phyloP scores from a whole-genome alignment of 1,140 invertebrate species.

The Grapholita molesta region DNA sequence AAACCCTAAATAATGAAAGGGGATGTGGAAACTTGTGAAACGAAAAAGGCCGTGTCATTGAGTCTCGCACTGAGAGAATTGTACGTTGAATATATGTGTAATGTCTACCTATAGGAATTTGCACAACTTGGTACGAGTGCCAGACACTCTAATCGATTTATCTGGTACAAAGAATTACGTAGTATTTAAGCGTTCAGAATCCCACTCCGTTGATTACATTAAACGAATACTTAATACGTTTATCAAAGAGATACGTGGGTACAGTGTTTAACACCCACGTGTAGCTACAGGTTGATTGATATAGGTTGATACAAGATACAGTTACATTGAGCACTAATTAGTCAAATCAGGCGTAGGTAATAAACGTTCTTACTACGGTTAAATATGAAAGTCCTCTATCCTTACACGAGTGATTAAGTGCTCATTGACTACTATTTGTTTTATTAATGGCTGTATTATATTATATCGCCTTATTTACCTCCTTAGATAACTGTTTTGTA shows the following conservation, averaged over 20 bases:
- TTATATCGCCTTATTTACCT: too few species aligned
- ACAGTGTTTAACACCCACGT: background rate
- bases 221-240: slow-evolving; percentile 20
- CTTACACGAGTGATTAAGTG: too few species aligned
- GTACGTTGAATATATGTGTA: slow-evolving; percentile 32
- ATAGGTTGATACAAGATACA: too few species aligned
- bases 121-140: background rate
- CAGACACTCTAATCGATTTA: slow-evolving; percentile 52
- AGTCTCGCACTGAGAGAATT: slow-evolving; percentile 30
- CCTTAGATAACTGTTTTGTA: too few species aligned
- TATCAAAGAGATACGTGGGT: background rate
- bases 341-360: too few species aligned
- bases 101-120: too few species aligned
- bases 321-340: too few species aligned
- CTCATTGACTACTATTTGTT: too few species aligned
- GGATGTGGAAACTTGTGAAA: slow-evolving; percentile 36
- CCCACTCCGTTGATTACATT: slow-evolving; percentile 51
- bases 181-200: slow-evolving; percentile 27
- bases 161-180: slow-evolving; percentile 56
- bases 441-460: too few species aligned
- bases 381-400: too few species aligned
- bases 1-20: slow-evolving; percentile 34
- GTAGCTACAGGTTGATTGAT: background rate
- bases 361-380: too few species aligned
- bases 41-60: slow-evolving; percentile 37